phyloP scores from a whole-genome alignment of 2,888 invertebrate species.

The Brenthis hecate region DNA sequence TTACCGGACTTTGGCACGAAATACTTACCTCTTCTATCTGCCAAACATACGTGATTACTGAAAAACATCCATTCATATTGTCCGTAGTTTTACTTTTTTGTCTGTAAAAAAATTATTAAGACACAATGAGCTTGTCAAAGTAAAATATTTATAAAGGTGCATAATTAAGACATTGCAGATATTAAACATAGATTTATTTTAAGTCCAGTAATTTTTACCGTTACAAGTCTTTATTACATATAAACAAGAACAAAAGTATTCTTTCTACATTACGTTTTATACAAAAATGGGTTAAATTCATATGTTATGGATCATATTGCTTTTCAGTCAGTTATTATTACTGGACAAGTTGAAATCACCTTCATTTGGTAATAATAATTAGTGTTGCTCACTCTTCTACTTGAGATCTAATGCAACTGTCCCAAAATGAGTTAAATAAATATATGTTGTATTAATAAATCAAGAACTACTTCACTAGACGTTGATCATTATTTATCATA shows the following conservation, averaged over 20 bases:
- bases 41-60: slow-evolving; percentile 46
- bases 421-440: slow-evolving; percentile 16
- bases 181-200: slow-evolving; percentile 70
- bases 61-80: slow-evolving; percentile 56
- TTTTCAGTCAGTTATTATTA: slow-evolving; percentile 29
- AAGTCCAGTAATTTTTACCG: slow-evolving; percentile 60
- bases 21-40: slow-evolving; percentile 44
- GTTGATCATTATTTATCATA: slow-evolving; percentile 36
- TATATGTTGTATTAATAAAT: slow-evolving; percentile 6
- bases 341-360: slow-evolving; percentile 27
- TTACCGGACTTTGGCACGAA: slow-evolving; percentile 15
- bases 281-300: slow-evolving; percentile 25
- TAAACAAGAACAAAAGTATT: slow-evolving; percentile 22
- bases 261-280: slow-evolving; percentile 20
- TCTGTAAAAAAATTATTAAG: slow-evolving; percentile 33
- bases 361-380: slow-evolving; percentile 11
- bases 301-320: slow-evolving; percentile 31
- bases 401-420: slow-evolving; percentile 19
- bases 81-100: slow-evolving; percentile 25
- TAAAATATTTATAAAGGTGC: slow-evolving; percentile 35
- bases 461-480: slow-evolving; percentile 15
- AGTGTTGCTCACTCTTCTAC: slow-evolving; percentile 19
- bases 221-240: slow-evolving; percentile 39
- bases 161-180: slow-evolving; percentile 57
- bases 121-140: slow-evolving; percentile 23